Base-by-base conservation (phyloP, 2,888 invertebrate genomes). In the Ophioninae sp. region DNA sequence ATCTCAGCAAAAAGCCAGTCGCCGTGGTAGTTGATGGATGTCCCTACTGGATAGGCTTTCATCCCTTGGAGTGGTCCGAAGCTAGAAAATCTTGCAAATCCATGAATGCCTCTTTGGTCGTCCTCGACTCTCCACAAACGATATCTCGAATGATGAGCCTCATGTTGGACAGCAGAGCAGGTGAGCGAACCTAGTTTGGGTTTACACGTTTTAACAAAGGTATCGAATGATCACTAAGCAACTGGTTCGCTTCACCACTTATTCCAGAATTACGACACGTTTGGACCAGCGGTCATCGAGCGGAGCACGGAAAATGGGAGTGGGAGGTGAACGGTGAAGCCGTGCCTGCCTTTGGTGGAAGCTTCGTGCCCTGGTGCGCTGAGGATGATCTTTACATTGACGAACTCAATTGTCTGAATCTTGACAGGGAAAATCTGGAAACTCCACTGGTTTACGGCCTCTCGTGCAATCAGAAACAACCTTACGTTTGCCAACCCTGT, bases 361-460 rank as follows among this genome's bases (percentile, higher is more conserved):
- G 81, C 69, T 86, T 87, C 20, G 61, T 88, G 30, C 86, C 88
- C 5, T 88, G 88, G 89, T 87, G 85, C 20, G 59, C 85, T 8
- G 83, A 86, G 58, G 76, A 82, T 3, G 56, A 73, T 63, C 13
- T 69, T 23, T 22, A 30, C 5, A 23, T 13, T 22, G 64, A 80
- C 30, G 80, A 76, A 17, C 59, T 79, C 7, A 79, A 85, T 56
- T 89, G 88, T 71, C 81, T 89, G 67, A 89, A 89, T 82, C 81
- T 89, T 69, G 88, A 89, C 73, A 68, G 88, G 20, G 86, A 87
- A 63, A 85, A 86, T 82, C 75, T 80, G 10, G 64, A 86, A 63
- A 72, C 84, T n/a, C 87, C 87, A 0, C 75, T 89, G 10, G 82
- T 89, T 7, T 88, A 89, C 72, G 88, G 87, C 20, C 84, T 89